Percentiles rank a stretch among this genome's conserved stretches.
These are phyloP conservation scores for Drosophila insularis DNA, from an alignment of 1,140 invertebrate genomes.

Conservation along the genomic window DNA sequence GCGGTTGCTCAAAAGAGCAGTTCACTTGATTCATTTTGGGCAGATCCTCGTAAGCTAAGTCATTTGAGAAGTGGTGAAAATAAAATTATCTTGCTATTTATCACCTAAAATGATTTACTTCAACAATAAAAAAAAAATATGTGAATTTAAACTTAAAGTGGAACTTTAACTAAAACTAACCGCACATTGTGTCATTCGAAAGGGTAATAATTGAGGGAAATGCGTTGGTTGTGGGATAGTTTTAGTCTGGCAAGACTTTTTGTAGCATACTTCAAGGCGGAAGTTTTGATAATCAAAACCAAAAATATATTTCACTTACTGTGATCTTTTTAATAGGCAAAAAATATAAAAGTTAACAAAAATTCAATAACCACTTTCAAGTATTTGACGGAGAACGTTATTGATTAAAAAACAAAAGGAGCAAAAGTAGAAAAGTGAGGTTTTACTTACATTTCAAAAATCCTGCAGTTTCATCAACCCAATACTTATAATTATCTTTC, in stretches of 20 bases:
- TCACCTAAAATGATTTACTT: not conserved
- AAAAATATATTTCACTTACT: slow-evolving; percentile 54
- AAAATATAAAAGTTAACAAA: slow-evolving; percentile 4
- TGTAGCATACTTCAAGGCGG: not conserved
- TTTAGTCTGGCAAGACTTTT: too few relatives aligned
- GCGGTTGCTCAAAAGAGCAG: slow-evolving; percentile 71
- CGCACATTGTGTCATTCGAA: too few relatives aligned
- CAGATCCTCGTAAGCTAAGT: slow-evolving; percentile 71
- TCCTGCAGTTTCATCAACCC: slow-evolving; percentile 87
- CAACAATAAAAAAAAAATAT: not conserved
- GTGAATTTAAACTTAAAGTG: not conserved
- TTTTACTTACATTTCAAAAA: slow-evolving; percentile 75
- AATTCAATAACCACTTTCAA: not conserved
- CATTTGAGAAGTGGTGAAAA: not conserved
- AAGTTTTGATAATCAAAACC: not conserved
- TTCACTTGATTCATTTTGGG: slow-evolving; percentile 75
- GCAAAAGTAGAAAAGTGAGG: too few relatives aligned
- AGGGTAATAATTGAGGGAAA: too few relatives aligned
- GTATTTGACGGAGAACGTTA: not conserved
- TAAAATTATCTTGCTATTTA: not conserved
- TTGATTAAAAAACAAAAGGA: not conserved
- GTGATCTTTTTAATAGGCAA: slow-evolving; percentile 44
- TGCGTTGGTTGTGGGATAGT: too few relatives aligned
- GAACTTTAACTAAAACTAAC: not conserved
- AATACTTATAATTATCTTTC: slow-evolving; percentile 90